Base-by-base conservation (phyloP, 2,113 vertebrate genomes). In the Colaptes auratus region DNA sequence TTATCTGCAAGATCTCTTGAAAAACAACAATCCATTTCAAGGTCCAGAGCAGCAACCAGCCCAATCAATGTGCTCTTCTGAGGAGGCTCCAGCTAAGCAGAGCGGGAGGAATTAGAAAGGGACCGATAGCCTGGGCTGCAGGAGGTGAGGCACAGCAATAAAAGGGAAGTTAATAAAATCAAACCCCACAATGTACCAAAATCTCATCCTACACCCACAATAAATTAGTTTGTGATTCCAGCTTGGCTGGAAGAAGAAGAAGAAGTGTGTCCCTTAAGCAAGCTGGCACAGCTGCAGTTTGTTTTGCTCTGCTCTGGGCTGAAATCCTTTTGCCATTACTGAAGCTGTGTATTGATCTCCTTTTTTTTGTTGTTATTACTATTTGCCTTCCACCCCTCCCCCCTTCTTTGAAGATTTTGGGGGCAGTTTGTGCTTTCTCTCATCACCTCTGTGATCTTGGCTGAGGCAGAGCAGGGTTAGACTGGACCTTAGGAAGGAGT, bases 1-100 rank as follows among this genome's bases (percentile, higher is more conserved):
- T 93, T 86, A 88, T 65, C 77, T 88, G 48, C 78, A 91, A 92
- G 91, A 95, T 95, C 94, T 94, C 92, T 27, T 86, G 88, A 96
- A 97, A 93, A 24, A 52, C 39, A 39, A 39, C 11, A 52, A 96
- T 76, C 80, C 78, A 72, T 86, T 69, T 84, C 83, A 67, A 30
- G 48, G 33, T 69, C 71, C 81, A 36, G 65, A 44, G 59, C 81
- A 69, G 39, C 31, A 69, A 69, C 64, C 39, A 9, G 88, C 80
- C 92, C 72, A 36, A 39, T 92, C 85, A 7, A n/a, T 92, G 84
- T 83, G 76, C 69, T 82, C 18, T 36, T 61, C 59, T 66, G 85
- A 86, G 30, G 36, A 12, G 15, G n/a, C 9, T 63, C 83, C 52
- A 4, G 72, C 21, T 28, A 59, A 60, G 63, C 84, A 66, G 12